Evolutionary conservation across 92 coral and sea anemone genomes (phyloP).

Genomic region (Heliopora coerulea): DNA sequence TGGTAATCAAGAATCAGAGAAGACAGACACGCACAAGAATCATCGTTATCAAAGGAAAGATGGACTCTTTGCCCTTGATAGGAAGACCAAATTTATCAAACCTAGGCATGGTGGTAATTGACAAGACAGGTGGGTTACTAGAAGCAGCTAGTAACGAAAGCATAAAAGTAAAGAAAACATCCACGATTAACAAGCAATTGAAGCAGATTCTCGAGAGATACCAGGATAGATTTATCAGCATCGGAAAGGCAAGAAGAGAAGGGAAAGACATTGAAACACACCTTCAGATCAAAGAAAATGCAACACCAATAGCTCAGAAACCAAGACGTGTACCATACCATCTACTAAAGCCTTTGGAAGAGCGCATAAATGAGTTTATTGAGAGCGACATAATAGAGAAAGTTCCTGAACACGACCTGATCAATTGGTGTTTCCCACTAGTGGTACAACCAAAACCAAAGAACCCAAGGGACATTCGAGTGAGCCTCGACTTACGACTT

Average conservation of each 20-base stretch:
- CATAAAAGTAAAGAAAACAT: constrained; percentile 5
- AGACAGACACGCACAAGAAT: constrained; percentile 7
- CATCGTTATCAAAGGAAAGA: constrained; percentile 21
- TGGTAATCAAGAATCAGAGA: constrained; percentile 17
- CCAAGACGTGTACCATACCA: constrained; percentile 49
- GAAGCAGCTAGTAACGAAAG: constrained; percentile 37
- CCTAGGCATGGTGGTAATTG: constrained; percentile 59
- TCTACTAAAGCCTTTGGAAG: constrained; percentile 6
- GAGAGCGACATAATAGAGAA: constrained; percentile 25
- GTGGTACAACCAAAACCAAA: constrained; percentile 62
- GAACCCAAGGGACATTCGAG: constrained; percentile 63
- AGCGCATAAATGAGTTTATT: constrained; percentile 17
- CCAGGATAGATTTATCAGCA: constrained; percentile 38
- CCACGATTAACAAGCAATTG: neutral
- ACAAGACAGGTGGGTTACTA: constrained; percentile 54
- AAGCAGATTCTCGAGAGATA: constrained; percentile 15
- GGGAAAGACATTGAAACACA: constrained; percentile 55
- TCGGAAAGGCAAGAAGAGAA: constrained; percentile 53
- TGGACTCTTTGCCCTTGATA: constrained; percentile 23
- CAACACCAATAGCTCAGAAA: constrained; percentile 56
- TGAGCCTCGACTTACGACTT: constrained; percentile 53
- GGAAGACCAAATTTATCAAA: constrained; percentile 6
- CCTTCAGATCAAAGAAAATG: constrained; percentile 52
- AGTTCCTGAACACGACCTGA: constrained; percentile 53
- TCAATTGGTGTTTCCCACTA: constrained; percentile 61